phyloP scores from a whole-genome alignment of 2,888 invertebrate genomes.

The Amblyjoppa fuscipennis region DNA sequence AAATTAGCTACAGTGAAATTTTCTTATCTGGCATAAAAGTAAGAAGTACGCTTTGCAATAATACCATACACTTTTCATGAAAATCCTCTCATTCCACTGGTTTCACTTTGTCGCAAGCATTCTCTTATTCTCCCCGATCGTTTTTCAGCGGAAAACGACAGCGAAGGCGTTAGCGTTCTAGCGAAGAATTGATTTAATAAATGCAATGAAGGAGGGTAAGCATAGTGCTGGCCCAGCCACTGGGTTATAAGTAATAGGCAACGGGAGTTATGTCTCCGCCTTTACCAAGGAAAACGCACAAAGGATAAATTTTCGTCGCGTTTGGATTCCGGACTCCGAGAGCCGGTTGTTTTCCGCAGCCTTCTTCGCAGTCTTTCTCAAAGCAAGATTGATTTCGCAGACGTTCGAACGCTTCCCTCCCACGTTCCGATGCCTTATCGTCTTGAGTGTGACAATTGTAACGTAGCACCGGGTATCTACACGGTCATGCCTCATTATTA shows the following conservation, averaged over 20 bases:
- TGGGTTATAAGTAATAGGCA: slow-evolving; percentile 42
- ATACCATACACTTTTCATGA: background rate
- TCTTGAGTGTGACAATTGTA: slow-evolving; percentile 12
- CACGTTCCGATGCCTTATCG: slow-evolving; percentile 19
- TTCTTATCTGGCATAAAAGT: background rate
- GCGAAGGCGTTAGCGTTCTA: slow-evolving; percentile 10
- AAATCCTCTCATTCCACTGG: slow-evolving; percentile 12
- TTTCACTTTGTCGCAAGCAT: background rate
- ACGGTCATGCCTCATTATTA: slow-evolving; percentile 30
- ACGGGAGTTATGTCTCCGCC: background rate
- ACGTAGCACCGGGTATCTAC: background rate
- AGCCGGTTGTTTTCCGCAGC: slow-evolving; percentile 46
- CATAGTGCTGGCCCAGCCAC: slow-evolving; percentile 15
- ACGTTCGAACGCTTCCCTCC: slow-evolving; percentile 50
- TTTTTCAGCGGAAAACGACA: slow-evolving; percentile 18
- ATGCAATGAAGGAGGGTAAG: slow-evolving; percentile 46
- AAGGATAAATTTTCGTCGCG: slow-evolving; percentile 54
- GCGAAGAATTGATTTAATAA: slow-evolving; percentile 57
- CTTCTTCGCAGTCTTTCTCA: slow-evolving; percentile 37
- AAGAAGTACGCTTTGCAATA: background rate
- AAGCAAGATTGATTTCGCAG: slow-evolving; percentile 54
- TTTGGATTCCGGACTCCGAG: slow-evolving; percentile 40
- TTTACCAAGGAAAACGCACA: slow-evolving; percentile 42
- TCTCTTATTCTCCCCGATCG: background rate
- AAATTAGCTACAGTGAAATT: background rate